Percentiles rank a stretch among this genome's conserved stretches.
phyloP scores from a whole-genome alignment of 2,797 vertebrate species.

The Epinephelus coioides region DNA sequence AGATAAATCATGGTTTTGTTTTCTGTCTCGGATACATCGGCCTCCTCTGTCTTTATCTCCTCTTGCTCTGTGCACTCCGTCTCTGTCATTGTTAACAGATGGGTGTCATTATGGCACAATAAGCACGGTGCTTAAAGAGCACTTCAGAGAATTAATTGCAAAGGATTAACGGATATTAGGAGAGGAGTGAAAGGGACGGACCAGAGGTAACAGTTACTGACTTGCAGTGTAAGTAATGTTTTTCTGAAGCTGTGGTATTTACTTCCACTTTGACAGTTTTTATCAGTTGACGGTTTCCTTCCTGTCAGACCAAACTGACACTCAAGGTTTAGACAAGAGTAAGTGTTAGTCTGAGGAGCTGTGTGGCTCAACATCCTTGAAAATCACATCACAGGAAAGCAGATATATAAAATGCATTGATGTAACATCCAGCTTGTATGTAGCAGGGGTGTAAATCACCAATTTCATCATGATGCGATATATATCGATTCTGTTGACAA shows the following conservation, averaged over 20 bases:
- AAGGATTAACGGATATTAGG: neutral
- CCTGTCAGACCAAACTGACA: neutral
- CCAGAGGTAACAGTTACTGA: neutral
- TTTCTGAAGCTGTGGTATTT: too few relatives aligned
- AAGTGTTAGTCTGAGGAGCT: neutral
- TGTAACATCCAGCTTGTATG: too few relatives aligned
- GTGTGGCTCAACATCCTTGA: neutral
- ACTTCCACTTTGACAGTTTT: neutral
- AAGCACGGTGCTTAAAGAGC: neutral
- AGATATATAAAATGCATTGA: too few relatives aligned
- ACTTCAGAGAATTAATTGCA: constrained; percentile 1
- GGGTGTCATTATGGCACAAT: neutral
- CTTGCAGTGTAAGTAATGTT: too few relatives aligned
- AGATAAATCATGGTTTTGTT: neutral
- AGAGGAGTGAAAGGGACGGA: neutral
- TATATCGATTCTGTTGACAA: too few relatives aligned
- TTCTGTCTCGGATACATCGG: neutral
- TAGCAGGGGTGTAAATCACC: too few relatives aligned
- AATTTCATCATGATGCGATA: too few relatives aligned
- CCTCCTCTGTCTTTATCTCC: constrained; percentile 3
- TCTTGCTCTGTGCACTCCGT: neutral
- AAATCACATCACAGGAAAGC: too few relatives aligned
- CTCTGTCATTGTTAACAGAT: neutral
- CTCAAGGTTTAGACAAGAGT: neutral
- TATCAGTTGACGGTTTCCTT: neutral